Base-by-base conservation (phyloP, 1,140 invertebrate genomes). In the Anoplolepis gracilipes region DNA sequence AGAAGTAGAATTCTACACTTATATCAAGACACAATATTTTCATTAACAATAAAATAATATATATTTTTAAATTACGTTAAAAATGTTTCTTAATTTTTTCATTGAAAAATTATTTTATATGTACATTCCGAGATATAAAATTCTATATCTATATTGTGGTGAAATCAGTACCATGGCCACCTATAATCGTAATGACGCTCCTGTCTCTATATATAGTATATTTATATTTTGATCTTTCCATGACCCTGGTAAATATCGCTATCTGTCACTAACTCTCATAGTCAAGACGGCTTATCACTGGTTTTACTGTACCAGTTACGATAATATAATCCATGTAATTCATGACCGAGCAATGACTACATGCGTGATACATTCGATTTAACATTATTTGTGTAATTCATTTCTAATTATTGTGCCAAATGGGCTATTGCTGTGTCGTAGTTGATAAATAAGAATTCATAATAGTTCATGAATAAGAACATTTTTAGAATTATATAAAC, bases 351-450 rank as follows among this genome's bases (percentile, higher is more conserved):
- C n/a, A 57, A 67, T 65, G 59, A 64, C 61, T 19, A 39, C 25
- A 42, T 28, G 61, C 61, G 16, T 19, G 46, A 69, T 39, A 53
- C 16, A 16, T 2, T 6, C 28, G 16, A 28, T 4, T 72, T 39
- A 55, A 77, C 70, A 16, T 67, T 5, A 19, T 87, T 78, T 39
- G 57, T 22, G 55, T 78, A 87, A 85, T 16, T 16, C 10, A 33
- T 30, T 28, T 79, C 19, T 62, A 55, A 69, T 53, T 25, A 46
- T 69, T 85, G 13, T 57, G 36, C 53, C 25, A 25, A 55, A 25
- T 25, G 19, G 16, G 7, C 28, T 67, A 22, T 61, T 33, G 0
- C 11, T 30, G 39, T 11, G n/a, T 19, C n/a, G 33, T n/a, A 11
- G 10, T 2, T 61, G 11, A 4, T 11, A 73, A 75, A 64, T 22